Conservation (phyloP, 2,797 vertebrate genomes). For the Gallinago stenura region DNA sequence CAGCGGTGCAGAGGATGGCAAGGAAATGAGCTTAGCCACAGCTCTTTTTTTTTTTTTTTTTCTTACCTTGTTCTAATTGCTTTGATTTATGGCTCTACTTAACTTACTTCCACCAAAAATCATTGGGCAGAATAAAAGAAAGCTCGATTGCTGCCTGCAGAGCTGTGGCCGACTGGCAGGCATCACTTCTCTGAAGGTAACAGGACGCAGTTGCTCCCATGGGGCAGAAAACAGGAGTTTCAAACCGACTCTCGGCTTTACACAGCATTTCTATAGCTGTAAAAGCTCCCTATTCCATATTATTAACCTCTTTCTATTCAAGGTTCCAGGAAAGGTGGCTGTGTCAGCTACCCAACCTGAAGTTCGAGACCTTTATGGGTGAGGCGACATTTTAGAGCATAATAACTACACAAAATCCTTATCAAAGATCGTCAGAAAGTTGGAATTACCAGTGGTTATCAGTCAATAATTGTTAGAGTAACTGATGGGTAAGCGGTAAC, state of each 20-base stretch:
- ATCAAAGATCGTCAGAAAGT: background rate
- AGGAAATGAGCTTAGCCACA: background rate
- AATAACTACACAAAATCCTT: conserved; percentile 30
- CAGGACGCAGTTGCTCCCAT: fast-evolving
- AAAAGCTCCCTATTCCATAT: background rate
- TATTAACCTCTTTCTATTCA: conserved; percentile 14
- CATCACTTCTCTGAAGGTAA: background rate
- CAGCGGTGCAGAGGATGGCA: background rate
- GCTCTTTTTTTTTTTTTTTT: background rate
- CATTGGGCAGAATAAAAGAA: background rate
- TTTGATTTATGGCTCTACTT: background rate
- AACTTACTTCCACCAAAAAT: background rate
- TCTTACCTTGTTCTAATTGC: background rate
- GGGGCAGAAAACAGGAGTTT: background rate
- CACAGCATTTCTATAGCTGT: background rate
- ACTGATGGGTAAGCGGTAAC: conserved; percentile 39
- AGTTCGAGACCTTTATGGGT: conserved; percentile 15
- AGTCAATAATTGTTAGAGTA: conserved; percentile 60
- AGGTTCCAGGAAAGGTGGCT: background rate
- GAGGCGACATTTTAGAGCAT: background rate
- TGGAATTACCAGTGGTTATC: conserved; percentile 44
- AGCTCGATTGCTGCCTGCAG: fast-evolving
- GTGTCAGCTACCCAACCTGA: background rate
- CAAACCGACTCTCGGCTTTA: background rate
- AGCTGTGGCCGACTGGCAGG: background rate